phyloP scores from a whole-genome alignment of 2,888 invertebrate species.

The Plemyria rubiginata region DNA sequence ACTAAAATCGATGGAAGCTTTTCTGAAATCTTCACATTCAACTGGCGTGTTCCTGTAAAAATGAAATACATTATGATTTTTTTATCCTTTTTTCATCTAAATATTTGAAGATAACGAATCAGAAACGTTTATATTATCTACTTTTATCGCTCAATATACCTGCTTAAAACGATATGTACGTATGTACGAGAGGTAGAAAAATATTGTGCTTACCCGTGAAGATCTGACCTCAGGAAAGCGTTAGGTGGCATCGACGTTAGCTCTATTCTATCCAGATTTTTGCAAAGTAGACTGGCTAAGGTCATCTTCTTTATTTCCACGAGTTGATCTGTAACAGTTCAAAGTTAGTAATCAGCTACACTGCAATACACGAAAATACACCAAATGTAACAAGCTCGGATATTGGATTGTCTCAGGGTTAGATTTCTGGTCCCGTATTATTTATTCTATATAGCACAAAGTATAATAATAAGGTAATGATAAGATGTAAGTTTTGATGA shows the following conservation, averaged over 20 bases:
- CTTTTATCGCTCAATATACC: too few species aligned
- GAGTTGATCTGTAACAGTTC: constrained; percentile 84
- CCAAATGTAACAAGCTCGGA: too few species aligned
- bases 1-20: constrained; percentile 87
- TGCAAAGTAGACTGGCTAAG: constrained; percentile 89
- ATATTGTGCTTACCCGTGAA: constrained; percentile 78
- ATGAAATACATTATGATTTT: background rate
- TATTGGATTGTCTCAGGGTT: too few species aligned
- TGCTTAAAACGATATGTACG: too few species aligned
- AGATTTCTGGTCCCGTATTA: too few species aligned
- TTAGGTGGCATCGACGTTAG: constrained; percentile 82
- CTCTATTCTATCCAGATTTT: constrained; percentile 89
- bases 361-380: too few species aligned
- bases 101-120: too few species aligned
- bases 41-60: constrained; percentile 86
- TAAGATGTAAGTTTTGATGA: too few species aligned
- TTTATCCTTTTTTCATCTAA: background rate
- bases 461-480: too few species aligned
- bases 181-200: background rate
- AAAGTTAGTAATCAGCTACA: background rate
- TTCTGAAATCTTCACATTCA: constrained; percentile 83
- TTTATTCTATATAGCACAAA: too few species aligned
- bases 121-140: too few species aligned
- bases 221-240: constrained; percentile 86
- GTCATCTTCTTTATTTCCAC: constrained; percentile 88